A percentile compares a stretch with the other conserved stretches of the same genome.
phyloP scores from a whole-genome alignment of 2,113 vertebrate species.

The Pholis gunnellus region DNA sequence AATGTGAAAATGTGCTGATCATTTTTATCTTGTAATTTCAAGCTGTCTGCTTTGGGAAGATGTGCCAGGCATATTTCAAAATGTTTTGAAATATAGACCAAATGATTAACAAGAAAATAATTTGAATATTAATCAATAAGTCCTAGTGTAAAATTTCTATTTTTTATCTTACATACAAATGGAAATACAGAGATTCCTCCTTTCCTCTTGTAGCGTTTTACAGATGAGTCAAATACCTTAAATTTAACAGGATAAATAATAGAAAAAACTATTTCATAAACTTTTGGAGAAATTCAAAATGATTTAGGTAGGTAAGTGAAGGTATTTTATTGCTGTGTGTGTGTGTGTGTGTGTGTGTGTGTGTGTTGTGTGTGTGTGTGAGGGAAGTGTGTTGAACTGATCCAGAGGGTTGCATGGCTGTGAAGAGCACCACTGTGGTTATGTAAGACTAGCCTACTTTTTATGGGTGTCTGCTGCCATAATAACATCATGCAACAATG shows the following conservation, averaged over 20 bases:
- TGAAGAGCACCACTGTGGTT: constrained; percentile 20
- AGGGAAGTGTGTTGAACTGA: background rate
- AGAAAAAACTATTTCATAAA: too few relatives aligned
- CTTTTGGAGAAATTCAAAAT: too few relatives aligned
- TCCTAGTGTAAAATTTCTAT: background rate
- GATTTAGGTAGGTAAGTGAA: too few relatives aligned
- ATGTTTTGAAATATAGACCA: background rate
- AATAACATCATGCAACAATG: constrained; percentile 55
- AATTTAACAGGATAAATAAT: too few relatives aligned
- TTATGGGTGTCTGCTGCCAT: constrained; percentile 55
- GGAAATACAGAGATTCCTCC: background rate
- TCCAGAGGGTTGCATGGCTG: background rate
- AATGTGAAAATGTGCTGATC: background rate
- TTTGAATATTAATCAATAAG: background rate
- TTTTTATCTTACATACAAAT: background rate
- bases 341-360: too few relatives aligned
- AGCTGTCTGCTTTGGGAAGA: background rate
- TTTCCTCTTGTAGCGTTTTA: background rate
- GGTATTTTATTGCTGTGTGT: too few relatives aligned
- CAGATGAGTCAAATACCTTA: too few relatives aligned
- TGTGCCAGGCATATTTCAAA: background rate
- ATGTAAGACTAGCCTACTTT: constrained; percentile 7
- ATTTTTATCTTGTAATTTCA: background rate
- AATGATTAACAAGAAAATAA: background rate
- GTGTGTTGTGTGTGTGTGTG: too few relatives aligned